A percentile compares a stretch with the other conserved stretches of the same genome.
phyloP scores from a whole-genome alignment of 2,888 invertebrate species.

The Latrodectus elegans region DNA sequence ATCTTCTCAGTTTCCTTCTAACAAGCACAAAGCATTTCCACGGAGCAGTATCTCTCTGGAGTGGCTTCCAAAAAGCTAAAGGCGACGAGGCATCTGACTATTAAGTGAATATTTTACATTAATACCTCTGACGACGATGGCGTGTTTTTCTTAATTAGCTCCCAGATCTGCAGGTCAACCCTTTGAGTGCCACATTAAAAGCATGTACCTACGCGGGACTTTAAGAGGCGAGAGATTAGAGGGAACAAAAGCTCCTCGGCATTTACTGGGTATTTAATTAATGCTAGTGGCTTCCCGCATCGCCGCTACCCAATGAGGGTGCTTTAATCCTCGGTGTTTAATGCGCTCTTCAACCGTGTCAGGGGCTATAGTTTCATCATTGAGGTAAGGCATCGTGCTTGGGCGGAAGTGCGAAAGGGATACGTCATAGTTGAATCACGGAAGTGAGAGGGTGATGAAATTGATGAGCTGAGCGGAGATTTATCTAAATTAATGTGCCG shows the following conservation, averaged over 20 bases:
- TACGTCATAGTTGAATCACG: neutral
- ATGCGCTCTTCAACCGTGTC: conserved; percentile 24
- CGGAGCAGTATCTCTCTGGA: too few relatives aligned
- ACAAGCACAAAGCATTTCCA: too few relatives aligned
- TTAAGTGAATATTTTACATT: conserved; percentile 67
- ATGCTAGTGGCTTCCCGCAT: conserved; percentile 55
- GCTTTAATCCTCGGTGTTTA: conserved; percentile 52
- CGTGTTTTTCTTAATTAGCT: conserved; percentile 65
- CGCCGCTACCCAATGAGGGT: conserved; percentile 19
- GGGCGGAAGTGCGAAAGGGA: neutral
- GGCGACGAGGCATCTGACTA: conserved; percentile 31
- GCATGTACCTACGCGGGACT: conserved; percentile 31
- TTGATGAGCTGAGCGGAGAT: neutral
- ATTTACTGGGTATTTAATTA: conserved; percentile 47
- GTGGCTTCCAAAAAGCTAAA: conserved; percentile 16
- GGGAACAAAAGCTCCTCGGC: conserved; percentile 33
- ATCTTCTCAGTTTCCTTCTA: too few relatives aligned
- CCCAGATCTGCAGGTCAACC: conserved; percentile 39
- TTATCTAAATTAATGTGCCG: neutral
- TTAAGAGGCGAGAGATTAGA: conserved; percentile 48
- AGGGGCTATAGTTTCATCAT: neutral
- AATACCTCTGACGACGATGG: conserved; percentile 48
- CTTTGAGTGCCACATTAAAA: conserved; percentile 58
- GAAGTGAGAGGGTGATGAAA: neutral
- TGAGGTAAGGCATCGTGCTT: neutral